These are phyloP conservation scores for Hydrozoanthus tunicans DNA, from an alignment of 64 coral and sea anemone genomes.

Conservation along the genomic window DNA sequence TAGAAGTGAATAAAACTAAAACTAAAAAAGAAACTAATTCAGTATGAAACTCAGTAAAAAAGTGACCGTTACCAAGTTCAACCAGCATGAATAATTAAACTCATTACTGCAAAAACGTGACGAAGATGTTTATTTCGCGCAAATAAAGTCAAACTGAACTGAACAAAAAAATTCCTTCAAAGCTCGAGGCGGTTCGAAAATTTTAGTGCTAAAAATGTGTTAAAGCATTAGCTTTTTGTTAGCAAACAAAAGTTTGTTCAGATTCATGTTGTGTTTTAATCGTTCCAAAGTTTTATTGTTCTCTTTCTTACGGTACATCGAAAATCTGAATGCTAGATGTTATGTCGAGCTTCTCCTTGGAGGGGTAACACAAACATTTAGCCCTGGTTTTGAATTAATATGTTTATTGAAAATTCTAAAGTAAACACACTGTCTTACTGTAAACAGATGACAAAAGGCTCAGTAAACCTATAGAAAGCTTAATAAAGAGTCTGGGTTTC, in stretches of 20 bases:
- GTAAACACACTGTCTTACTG: not conserved
- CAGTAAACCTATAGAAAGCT: not conserved
- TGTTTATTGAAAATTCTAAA: conserved; percentile 1
- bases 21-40: too few relatives aligned
- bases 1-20: too few relatives aligned
- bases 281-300: conserved; percentile 11
- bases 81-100: too few relatives aligned
- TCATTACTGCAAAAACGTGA: too few relatives aligned
- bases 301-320: not conserved
- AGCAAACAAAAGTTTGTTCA: not conserved
- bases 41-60: not conserved
- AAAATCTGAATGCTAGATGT: not conserved
- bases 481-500: not conserved
- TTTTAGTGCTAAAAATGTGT: not conserved
- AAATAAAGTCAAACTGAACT: too few relatives aligned
- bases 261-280: not conserved
- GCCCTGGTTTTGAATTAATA: conserved; percentile 21
- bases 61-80: too few relatives aligned
- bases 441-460: not conserved
- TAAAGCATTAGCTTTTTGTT: not conserved
- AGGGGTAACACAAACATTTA: conserved; percentile 35
- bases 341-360: not conserved
- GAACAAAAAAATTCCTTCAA: too few relatives aligned
- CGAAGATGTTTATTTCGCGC: too few relatives aligned
- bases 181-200: too few relatives aligned